A percentile compares a stretch with the other conserved stretches of the same genome.
Conservation (phyloP, 2,888 invertebrate genomes). For the Leptarthrus brevirostris region DNA sequence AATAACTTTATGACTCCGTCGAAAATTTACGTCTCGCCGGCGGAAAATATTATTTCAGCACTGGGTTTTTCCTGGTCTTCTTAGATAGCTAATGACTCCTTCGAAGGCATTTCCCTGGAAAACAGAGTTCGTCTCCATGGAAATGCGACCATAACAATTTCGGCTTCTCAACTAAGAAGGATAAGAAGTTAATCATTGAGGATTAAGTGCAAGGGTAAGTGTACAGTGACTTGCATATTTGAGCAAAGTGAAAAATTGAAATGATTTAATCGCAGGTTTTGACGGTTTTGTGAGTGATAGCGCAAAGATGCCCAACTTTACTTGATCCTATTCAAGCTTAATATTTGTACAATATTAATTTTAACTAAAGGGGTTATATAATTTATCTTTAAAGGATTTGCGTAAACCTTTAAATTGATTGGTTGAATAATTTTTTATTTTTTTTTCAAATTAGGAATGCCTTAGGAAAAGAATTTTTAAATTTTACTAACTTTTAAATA, state of each 20-base stretch:
- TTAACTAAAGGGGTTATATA: no score
- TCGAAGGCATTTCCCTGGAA: slow-evolving; percentile 3
- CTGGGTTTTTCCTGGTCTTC: slow-evolving; percentile 23
- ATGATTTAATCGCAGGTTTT: background rate
- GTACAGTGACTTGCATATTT: slow-evolving; percentile 19
- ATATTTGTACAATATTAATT: no score
- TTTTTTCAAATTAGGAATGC: no score
- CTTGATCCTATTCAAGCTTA: no score
- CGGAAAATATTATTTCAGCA: slow-evolving; percentile 1
- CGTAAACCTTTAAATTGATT: no score
- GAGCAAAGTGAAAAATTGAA: background rate
- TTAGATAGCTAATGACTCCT: background rate
- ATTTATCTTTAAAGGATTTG: no score
- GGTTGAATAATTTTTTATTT: no score
- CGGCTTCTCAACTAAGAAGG: slow-evolving; percentile 3
- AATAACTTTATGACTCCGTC: slow-evolving; percentile 10
- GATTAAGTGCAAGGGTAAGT: slow-evolving; percentile 23
- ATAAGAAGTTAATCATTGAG: slow-evolving; percentile 26
- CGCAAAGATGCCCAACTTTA: no score
- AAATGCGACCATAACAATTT: slow-evolving; percentile 26
- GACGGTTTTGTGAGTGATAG: no score
- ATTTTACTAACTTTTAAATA: no score
- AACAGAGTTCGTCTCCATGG: slow-evolving; percentile 19
- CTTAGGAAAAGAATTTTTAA: no score
- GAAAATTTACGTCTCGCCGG: slow-evolving; percentile 27